phyloP scores from a whole-genome alignment of 1,140 invertebrate genomes.

The Augochlora pura region DNA sequence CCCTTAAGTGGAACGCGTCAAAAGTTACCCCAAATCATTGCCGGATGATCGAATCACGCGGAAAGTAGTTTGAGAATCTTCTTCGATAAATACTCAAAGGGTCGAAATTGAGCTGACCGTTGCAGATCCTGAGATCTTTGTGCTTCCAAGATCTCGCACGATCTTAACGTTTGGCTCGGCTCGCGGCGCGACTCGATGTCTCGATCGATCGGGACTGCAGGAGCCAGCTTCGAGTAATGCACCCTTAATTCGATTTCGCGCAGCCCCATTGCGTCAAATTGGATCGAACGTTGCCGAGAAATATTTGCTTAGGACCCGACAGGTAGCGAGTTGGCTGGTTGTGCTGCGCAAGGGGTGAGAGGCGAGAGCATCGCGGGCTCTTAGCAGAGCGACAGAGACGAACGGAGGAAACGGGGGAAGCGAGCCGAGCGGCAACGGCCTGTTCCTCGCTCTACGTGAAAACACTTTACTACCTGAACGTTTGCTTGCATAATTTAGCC shows the following conservation, averaged over 20 bases:
- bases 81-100: no score
- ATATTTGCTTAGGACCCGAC: constrained; percentile 70
- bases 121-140: neutral
- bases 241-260: constrained; percentile 68
- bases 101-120: no score
- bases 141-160: no score
- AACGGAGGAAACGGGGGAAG: neutral
- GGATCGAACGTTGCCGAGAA: constrained; percentile 64
- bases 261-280: constrained; percentile 65
- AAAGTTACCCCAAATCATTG: no score
- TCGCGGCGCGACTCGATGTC: neutral
- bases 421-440: constrained; percentile 24
- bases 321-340: constrained; percentile 41
- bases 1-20: no score
- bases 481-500: constrained; percentile 64
- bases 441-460: constrained; percentile 21
- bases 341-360: neutral
- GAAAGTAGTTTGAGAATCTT: no score
- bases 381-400: neutral
- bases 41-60: no score
- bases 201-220: constrained; percentile 49
- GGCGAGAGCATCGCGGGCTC: no score
- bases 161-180: neutral
- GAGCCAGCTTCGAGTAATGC: constrained; percentile 47
- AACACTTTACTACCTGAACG: constrained; percentile 63